Conservation (phyloP, 2,888 invertebrate genomes). For the Limnephilus auricula region DNA sequence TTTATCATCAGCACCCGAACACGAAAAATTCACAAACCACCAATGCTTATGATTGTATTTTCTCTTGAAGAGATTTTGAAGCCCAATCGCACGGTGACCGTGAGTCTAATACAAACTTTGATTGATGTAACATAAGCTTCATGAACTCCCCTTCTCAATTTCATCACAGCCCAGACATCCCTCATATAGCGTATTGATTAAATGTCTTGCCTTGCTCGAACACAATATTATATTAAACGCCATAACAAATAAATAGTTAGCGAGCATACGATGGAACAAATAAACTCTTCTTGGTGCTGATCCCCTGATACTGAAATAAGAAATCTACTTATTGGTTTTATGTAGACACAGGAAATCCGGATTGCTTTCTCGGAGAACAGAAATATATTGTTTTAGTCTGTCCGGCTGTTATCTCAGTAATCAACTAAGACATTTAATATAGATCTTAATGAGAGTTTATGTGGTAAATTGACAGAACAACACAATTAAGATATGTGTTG, state of each 20-base stretch:
- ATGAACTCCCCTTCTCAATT: background rate
- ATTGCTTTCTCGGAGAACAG: background rate
- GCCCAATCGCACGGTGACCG: background rate
- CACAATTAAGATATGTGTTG: background rate
- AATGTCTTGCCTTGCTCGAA: background rate
- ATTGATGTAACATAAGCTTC: background rate
- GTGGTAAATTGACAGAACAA: background rate
- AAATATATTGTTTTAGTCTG: background rate
- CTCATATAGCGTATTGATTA: slow-evolving; percentile 4
- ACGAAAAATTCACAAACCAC: too few relatives aligned
- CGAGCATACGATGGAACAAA: background rate
- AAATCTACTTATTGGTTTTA: background rate
- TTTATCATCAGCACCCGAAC: too few relatives aligned
- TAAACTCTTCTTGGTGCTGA: background rate
- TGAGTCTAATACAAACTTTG: background rate
- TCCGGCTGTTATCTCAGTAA: background rate
- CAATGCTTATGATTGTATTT: background rate
- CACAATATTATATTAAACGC: background rate
- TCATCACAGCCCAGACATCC: slow-evolving; percentile 4
- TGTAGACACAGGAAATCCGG: background rate
- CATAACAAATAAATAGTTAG: background rate
- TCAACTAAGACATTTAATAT: background rate
- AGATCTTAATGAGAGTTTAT: background rate
- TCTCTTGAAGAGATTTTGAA: background rate
- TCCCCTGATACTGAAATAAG: background rate